Percentiles rank a stretch among this genome's conserved stretches.
phyloP scores from a whole-genome alignment of 2,113 vertebrate species.

The Pachycephala philippinensis region DNA sequence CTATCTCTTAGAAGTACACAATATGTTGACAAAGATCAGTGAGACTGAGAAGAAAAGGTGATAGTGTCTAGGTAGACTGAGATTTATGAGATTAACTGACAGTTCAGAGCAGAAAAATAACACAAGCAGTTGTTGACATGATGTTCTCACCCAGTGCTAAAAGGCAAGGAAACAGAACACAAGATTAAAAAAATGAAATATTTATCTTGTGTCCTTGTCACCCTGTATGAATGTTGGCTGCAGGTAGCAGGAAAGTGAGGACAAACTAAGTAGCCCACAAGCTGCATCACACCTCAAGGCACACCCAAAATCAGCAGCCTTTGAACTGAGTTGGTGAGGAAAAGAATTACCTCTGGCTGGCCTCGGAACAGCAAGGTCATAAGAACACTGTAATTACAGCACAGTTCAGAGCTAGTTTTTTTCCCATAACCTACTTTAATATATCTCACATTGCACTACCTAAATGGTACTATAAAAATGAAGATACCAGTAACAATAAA shows the following conservation, averaged over 20 bases:
- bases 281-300: not conserved
- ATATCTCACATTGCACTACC: not conserved
- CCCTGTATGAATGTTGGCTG: not conserved
- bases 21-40: not conserved
- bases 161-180: not conserved
- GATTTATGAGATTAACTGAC: not conserved
- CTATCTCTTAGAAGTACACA: not conserved
- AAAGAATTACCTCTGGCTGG: not conserved
- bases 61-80: not conserved
- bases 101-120: constrained; percentile 7
- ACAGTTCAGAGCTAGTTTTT: not conserved
- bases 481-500: not conserved
- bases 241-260: not conserved
- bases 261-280: not conserved
- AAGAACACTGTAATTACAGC: not conserved
- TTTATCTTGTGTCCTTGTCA: not conserved
- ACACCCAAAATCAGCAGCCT: not conserved
- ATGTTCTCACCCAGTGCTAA: not conserved
- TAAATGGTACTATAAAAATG: not conserved
- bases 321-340: not conserved
- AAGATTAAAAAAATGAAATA: not conserved
- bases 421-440: not conserved
- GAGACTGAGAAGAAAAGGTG: not conserved
- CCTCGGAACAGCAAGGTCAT: not conserved
- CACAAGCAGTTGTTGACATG: not conserved